phyloP scores from a whole-genome alignment of 2,113 vertebrate species.

The Sinocyclocheilus anshuiensis region DNA sequence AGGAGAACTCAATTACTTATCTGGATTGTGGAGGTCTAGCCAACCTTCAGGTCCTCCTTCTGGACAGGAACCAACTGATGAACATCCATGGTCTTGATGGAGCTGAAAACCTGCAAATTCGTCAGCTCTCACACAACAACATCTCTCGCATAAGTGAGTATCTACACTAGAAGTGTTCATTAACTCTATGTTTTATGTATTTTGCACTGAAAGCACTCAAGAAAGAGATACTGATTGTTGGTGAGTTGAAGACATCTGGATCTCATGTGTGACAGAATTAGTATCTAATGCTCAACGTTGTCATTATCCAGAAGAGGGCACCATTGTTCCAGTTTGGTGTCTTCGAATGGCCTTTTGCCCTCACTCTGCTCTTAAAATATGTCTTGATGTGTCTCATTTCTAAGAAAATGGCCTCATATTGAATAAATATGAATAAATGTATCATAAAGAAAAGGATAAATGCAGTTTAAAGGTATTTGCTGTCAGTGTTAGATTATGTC shows the following conservation, averaged over 20 bases:
- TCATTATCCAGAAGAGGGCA: slow-evolving; percentile 68
- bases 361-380: neutral
- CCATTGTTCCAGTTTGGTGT: slow-evolving; percentile 36
- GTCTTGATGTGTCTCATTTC: slow-evolving; percentile 49
- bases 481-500: slow-evolving; percentile 42
- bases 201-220: neutral
- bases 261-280: neutral
- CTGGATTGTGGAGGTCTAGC: slow-evolving; percentile 85
- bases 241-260: neutral
- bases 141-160: slow-evolving; percentile 89
- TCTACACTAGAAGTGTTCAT: neutral
- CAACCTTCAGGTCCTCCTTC: slow-evolving; percentile 79
- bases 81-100: slow-evolving; percentile 84
- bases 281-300: neutral
- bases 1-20: slow-evolving; percentile 87
- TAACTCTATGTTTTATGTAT: neutral
- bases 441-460: slow-evolving; percentile 52
- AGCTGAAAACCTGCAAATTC: slow-evolving; percentile 79
- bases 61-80: slow-evolving; percentile 84
- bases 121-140: slow-evolving; percentile 89
- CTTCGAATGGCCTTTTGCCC: slow-evolving; percentile 26
- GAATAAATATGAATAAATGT: slow-evolving; percentile 64
- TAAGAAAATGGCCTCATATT: slow-evolving; percentile 24
- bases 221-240: slow-evolving; percentile 3
- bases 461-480: slow-evolving; percentile 40